Percentiles rank a stretch among this genome's conserved stretches.
Evolutionary conservation across 2,888 invertebrate species (phyloP).

Genomic region (Copidosoma aretas): DNA sequence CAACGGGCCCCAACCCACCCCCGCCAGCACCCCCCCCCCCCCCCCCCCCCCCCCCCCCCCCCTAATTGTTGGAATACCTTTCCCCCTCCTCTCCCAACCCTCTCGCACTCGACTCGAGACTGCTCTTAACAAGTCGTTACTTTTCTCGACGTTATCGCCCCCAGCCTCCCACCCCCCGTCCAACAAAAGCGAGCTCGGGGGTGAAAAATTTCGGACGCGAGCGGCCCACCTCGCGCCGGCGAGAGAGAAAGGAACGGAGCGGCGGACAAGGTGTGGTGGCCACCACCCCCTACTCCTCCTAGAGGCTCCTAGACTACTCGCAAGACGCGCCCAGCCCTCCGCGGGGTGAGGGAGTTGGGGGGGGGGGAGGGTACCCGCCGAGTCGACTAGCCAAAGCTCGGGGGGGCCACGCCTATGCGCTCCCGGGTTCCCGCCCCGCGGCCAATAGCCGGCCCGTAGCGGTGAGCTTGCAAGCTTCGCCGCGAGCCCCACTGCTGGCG

Average conservation of each 20-base stretch:
- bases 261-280: slow-evolving; percentile 45
- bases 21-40: too few species aligned
- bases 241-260: slow-evolving; percentile 21
- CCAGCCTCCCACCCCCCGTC: neutral
- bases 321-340: slow-evolving; percentile 1
- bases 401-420: slow-evolving; percentile 58
- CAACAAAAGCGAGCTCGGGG: slow-evolving; percentile 4
- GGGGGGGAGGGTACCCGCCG: slow-evolving; percentile 11
- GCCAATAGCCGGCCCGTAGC: slow-evolving; percentile 53
- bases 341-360: neutral
- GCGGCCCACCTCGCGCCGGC: neutral
- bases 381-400: slow-evolving; percentile 34
- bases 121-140: slow-evolving; percentile 38
- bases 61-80: slow-evolving; percentile 35
- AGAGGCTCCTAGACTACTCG: neutral
- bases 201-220: slow-evolving; percentile 22
- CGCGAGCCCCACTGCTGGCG: slow-evolving; percentile 31
- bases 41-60: too few species aligned
- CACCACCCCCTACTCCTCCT: slow-evolving; percentile 53
- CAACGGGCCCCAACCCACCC: too few species aligned
- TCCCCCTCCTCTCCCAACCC: neutral
- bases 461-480: slow-evolving; percentile 54
- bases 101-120: neutral
- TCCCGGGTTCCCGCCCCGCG: slow-evolving; percentile 50
- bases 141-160: slow-evolving; percentile 34